These are phyloP conservation scores for Lytechinus pictus DNA, from an alignment of 35 echinoderm and acorn worm genomes.

Conservation along the genomic window DNA sequence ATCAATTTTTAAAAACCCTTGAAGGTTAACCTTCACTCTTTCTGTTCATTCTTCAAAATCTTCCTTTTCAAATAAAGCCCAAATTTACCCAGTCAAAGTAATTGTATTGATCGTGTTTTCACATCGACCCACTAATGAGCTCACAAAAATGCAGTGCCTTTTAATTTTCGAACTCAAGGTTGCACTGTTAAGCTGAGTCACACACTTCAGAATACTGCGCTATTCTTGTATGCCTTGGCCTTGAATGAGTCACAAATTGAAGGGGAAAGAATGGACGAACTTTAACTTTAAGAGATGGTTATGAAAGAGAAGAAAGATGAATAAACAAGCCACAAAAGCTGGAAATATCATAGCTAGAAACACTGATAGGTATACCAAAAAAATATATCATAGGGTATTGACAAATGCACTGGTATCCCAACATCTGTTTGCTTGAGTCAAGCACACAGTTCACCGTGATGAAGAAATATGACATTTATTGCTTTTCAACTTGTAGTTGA, in stretches of 20 bases:
- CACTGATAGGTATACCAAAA: no score
- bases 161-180: background rate
- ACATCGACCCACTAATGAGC: background rate
- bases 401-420: no score
- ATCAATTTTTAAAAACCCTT: background rate
- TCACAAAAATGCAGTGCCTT: background rate
- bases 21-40: background rate
- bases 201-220: background rate
- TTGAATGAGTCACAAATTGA: background rate
- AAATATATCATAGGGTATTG: no score
- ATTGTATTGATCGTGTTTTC: background rate
- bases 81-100: background rate
- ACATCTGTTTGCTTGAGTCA: no score
- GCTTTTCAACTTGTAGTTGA: no score
- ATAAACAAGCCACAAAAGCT: no score
- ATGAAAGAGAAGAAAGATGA: background rate
- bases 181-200: background rate
- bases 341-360: no score
- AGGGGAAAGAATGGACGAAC: no score
- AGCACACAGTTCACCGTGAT: no score
- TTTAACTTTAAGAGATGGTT: background rate
- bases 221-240: background rate
- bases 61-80: background rate
- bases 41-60: background rate
- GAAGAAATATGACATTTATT: no score